Percentiles rank a stretch among this genome's conserved stretches.
These are phyloP conservation scores for Hecatera dysodea DNA, from an alignment of 2,888 invertebrate genomes.

Conservation along the genomic window DNA sequence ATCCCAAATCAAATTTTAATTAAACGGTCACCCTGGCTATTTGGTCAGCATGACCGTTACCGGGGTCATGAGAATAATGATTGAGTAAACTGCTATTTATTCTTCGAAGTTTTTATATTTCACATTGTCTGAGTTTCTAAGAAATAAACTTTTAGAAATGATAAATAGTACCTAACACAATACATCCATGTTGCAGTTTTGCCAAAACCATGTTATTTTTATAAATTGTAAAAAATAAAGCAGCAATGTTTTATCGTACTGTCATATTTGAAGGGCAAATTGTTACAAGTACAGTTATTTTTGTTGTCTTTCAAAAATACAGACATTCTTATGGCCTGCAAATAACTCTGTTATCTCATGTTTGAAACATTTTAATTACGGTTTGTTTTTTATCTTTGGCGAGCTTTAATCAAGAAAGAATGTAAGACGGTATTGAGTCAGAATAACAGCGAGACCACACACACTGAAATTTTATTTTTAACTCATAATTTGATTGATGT, in stretches of 20 bases:
- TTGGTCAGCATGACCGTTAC: not conserved
- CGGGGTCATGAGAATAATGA: slow-evolving; percentile 9
- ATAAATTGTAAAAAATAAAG: slow-evolving; percentile 15
- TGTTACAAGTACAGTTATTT: slow-evolving; percentile 34
- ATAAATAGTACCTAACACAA: slow-evolving; percentile 16
- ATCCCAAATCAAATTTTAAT: slow-evolving; percentile 1
- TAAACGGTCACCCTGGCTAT: slow-evolving; percentile 5
- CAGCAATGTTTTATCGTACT: slow-evolving; percentile 8
- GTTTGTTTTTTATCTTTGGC: slow-evolving; percentile 33
- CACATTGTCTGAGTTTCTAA: slow-evolving; percentile 2
- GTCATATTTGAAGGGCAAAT: slow-evolving; percentile 46
- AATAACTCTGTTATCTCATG: slow-evolving; percentile 42
- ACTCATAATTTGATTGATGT: slow-evolving; percentile 6
- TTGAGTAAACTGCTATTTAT: slow-evolving; percentile 15
- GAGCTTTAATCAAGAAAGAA: slow-evolving; percentile 48
- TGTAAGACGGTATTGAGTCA: slow-evolving; percentile 25
- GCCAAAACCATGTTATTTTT: slow-evolving; percentile 47
- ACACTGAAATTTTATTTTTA: slow-evolving; percentile 16
- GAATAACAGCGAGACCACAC: slow-evolving; percentile 28
- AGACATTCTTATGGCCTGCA: not conserved
- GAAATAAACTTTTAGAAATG: slow-evolving; percentile 16
- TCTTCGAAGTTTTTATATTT: not conserved
- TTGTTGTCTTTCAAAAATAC: slow-evolving; percentile 16
- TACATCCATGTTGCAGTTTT: slow-evolving; percentile 37
- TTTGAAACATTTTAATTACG: slow-evolving; percentile 45